Percentiles rank a stretch among this genome's conserved stretches.
phyloP scores from a whole-genome alignment of 2,888 invertebrate genomes.

The Deroplatys truncata region DNA sequence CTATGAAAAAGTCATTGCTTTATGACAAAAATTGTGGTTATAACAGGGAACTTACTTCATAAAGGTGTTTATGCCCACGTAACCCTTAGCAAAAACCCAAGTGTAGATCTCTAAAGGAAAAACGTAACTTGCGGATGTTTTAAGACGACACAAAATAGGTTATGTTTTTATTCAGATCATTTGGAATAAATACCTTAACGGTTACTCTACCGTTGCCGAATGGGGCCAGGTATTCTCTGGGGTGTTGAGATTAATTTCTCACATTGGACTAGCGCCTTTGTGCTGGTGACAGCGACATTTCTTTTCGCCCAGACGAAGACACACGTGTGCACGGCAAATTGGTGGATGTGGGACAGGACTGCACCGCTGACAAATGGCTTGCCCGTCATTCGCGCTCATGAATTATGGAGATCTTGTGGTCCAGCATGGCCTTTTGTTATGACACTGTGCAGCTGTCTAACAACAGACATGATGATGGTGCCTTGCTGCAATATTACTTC shows the following conservation, averaged over 20 bases:
- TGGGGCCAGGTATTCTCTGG: not conserved
- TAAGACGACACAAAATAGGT: not conserved
- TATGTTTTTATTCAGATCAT: not conserved
- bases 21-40: too few species aligned
- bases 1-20: too few species aligned
- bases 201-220: not conserved
- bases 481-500: not conserved
- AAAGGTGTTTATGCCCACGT: too few species aligned
- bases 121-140: not conserved
- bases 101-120: too few species aligned
- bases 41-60: too few species aligned
- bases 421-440: not conserved
- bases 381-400: not conserved
- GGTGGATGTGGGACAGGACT: not conserved
- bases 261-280: not conserved
- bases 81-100: too few species aligned
- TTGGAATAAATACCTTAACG: not conserved
- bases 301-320: not conserved
- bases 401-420: not conserved
- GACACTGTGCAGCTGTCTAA: not conserved
- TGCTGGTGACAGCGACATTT: not conserved
- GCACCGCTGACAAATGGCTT: not conserved
- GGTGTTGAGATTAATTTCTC: not conserved
- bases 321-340: not conserved
- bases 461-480: not conserved